Conservation (phyloP, 1,140 invertebrate species). For the Brachionus angularis region DNA sequence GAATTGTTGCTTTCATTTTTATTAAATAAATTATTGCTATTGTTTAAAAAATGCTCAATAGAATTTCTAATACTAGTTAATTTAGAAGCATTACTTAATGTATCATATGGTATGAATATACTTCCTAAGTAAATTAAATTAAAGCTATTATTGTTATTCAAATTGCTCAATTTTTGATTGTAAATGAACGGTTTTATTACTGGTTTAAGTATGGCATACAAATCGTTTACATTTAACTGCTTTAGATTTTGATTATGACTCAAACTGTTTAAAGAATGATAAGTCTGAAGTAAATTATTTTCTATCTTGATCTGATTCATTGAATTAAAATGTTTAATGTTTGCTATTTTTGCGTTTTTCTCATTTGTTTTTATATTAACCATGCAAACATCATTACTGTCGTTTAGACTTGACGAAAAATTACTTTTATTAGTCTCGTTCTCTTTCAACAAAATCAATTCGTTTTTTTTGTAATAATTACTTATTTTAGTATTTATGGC, state of each 20-base stretch:
- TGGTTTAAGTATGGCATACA: slow-evolving; percentile 32
- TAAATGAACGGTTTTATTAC: slow-evolving; percentile 20
- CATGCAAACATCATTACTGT: not conserved
- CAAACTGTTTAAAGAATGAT: slow-evolving; percentile 4
- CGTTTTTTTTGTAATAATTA: no score
- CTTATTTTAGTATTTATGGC: slow-evolving; percentile 12
- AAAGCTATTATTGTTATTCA: not conserved
- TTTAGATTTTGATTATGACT: not conserved
- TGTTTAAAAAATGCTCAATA: slow-evolving; percentile 10
- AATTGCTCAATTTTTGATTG: slow-evolving; percentile 17
- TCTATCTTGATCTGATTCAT: not conserved
- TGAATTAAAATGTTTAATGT: slow-evolving; percentile 21
- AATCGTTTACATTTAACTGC: slow-evolving; percentile 32
- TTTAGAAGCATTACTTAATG: slow-evolving; percentile 32
- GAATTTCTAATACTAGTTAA: not conserved
- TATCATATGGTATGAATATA: slow-evolving; percentile 40
- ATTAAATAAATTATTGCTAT: no score
- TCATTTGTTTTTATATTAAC: slow-evolving; percentile 20
- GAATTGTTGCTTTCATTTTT: no score
- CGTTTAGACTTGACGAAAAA: slow-evolving; percentile 13
- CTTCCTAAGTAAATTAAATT: slow-evolving; percentile 20
- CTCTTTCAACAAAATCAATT: no score
- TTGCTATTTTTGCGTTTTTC: slow-evolving; percentile 31
- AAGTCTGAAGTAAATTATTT: not conserved
- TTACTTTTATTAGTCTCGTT: no score